These are phyloP conservation scores for Lepus americanus DNA, from an alignment of 2,113 vertebrate species.

Conservation along the genomic window DNA sequence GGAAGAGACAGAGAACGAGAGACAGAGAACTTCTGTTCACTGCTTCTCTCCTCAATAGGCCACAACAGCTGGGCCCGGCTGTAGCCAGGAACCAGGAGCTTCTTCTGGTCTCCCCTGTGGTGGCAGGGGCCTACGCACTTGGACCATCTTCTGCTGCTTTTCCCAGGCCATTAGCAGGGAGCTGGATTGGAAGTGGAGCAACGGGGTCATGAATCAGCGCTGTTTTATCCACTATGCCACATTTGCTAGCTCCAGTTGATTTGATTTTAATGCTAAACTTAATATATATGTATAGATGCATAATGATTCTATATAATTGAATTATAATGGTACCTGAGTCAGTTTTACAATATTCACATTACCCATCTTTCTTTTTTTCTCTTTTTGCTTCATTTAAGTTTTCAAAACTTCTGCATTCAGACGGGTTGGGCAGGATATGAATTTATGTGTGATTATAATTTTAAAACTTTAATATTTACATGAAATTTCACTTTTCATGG, in stretches of 20 bases:
- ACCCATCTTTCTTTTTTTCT: neutral
- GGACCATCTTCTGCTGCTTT: too few relatives aligned
- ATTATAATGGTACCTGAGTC: neutral
- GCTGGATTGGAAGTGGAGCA: too few relatives aligned
- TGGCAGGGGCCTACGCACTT: too few relatives aligned
- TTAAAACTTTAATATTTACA: neutral
- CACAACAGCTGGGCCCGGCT: too few relatives aligned
- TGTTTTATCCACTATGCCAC: too few relatives aligned
- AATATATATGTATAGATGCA: neutral
- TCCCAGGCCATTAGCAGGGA: too few relatives aligned
- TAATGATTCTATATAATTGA: neutral
- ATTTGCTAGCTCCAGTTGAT: neutral
- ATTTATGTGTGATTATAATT: neutral
- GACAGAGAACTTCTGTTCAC: too few relatives aligned
- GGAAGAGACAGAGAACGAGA: too few relatives aligned
- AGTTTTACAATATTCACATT: neutral
- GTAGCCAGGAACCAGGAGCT: too few relatives aligned
- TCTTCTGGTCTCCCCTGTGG: too few relatives aligned
- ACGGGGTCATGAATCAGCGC: too few relatives aligned
- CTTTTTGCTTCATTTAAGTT: conserved; percentile 1
- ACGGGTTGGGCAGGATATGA: neutral
- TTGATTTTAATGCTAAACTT: conserved; percentile 19
- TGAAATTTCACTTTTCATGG: neutral
- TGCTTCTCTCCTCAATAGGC: too few relatives aligned
- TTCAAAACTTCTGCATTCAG: neutral